Base-by-base conservation (phyloP, 1,140 invertebrate genomes). In the Microvelia longipes region DNA sequence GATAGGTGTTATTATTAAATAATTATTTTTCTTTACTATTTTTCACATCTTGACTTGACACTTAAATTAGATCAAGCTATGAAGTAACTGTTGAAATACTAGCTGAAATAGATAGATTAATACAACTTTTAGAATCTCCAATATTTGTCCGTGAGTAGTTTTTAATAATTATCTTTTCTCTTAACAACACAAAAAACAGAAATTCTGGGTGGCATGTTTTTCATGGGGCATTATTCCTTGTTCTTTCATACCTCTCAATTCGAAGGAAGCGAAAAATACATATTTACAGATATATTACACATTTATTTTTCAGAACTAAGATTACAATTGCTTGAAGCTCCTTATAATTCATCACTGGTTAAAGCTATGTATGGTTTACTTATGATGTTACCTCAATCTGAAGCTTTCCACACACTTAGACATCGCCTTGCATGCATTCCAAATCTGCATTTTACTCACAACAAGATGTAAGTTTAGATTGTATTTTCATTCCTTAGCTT, bases 101-200 rank as follows among this genome's bases (percentile, higher is more conserved):
- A 1, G 92, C 88, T 13, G 97, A 99, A 85, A 89, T 99, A 69
- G 97, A 99, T 79, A 96, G 98, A 82, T 79, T 99, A 68, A 91
- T 99, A 19, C 97, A 98, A 79, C 82, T 99, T 0, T 90, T 99
- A 71, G 97, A 99, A 82, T 98, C 97, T 25, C 97, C 97, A 13
- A 98, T 99, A 79, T 98, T 99, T 82, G 94, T 95, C 72, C 96
- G 95, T 98, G 83, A 91, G 91, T 89, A 78, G 11, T 64, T 14
- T 64, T 26, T 60, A 11, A 19, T 60, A 11, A 60, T 60, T n/a
- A n/a, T n/a, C n/a, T n/a, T n/a, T n/a, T n/a, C n/a, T n/a, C n/a
- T n/a, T n/a, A n/a, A n/a, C n/a, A n/a, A n/a, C n/a, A n/a, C n/a
- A n/a, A n/a, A n/a, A n/a, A n/a, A n/a, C n/a, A n/a, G n/a, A n/a